These are phyloP conservation scores for Casuarius casuarius DNA, from an alignment of 2,113 vertebrate genomes.

Conservation along the genomic window DNA sequence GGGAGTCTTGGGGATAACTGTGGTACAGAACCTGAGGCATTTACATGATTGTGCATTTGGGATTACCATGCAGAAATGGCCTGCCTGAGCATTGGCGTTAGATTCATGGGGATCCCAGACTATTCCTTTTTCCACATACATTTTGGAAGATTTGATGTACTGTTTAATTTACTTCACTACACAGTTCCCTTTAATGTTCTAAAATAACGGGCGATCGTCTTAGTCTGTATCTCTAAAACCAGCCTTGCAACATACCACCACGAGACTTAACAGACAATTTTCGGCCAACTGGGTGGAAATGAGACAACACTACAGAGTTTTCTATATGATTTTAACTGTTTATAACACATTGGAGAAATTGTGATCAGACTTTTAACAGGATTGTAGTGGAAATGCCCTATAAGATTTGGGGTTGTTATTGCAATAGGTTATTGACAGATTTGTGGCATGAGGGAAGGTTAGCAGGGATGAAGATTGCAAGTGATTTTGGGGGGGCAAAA, in stretches of 20 bases:
- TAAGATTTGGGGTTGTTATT: too few relatives aligned
- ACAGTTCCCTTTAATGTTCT: neutral
- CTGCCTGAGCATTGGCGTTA: rapidly evolving
- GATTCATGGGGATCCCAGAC: neutral
- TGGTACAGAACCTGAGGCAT: neutral
- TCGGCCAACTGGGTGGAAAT: neutral
- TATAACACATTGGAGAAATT: rapidly evolving
- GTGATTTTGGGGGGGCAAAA: neutral
- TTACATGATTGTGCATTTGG: rapidly evolving
- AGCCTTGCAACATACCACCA: neutral
- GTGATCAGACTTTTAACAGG: rapidly evolving
- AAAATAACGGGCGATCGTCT: rapidly evolving
- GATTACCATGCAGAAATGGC: neutral
- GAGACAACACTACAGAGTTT: rapidly evolving
- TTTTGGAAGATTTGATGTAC: neutral
- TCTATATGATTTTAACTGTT: rapidly evolving
- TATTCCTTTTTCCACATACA: neutral
- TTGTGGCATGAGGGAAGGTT: rapidly evolving
- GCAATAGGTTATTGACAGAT: neutral
- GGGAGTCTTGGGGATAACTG: neutral
- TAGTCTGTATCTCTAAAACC: neutral
- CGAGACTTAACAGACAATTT: neutral
- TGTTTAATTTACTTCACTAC: neutral
- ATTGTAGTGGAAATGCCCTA: rapidly evolving
- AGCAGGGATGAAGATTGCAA: rapidly evolving